Percentiles rank a stretch among this genome's conserved stretches.
Evolutionary conservation across 2,797 vertebrate species (phyloP).

Genomic region (Liparis tanakae): DNA sequence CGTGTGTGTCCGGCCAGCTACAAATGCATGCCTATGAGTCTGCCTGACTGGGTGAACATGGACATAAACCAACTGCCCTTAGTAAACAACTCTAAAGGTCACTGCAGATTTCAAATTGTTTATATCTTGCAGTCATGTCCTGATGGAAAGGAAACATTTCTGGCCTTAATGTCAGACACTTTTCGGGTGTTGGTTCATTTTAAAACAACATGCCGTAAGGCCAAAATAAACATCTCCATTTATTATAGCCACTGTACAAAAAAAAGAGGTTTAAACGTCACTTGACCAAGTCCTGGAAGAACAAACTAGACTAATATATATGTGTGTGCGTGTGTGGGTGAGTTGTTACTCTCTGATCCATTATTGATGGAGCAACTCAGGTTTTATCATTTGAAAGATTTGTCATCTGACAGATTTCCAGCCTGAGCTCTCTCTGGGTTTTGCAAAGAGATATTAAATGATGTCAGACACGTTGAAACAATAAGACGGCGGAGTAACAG

Average conservation of each 20-base stretch:
- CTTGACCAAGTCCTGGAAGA: constrained; percentile 29
- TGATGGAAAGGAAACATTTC: constrained; percentile 64
- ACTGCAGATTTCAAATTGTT: constrained; percentile 63
- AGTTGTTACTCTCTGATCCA: not conserved
- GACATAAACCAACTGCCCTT: constrained; percentile 70
- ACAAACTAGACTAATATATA: constrained; percentile 14
- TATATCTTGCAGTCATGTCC: constrained; percentile 60
- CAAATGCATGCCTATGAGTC: constrained; percentile 59
- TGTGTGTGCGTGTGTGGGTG: not conserved
- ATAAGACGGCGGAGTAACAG: constrained; percentile 6
- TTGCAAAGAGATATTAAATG: not conserved
- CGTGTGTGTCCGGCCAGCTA: constrained; percentile 26
- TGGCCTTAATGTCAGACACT: constrained; percentile 70
- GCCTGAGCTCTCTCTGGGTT: not conserved
- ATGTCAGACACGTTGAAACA: constrained; percentile 9
- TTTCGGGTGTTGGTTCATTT: constrained; percentile 52
- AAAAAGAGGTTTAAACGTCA: not conserved
- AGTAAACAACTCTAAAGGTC: constrained; percentile 76
- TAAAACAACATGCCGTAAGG: constrained; percentile 41
- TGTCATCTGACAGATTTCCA: constrained; percentile 18
- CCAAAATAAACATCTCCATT: constrained; percentile 24
- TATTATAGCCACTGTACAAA: constrained; percentile 17
- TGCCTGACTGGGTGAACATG: constrained; percentile 48
- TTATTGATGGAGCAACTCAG: constrained; percentile 39
- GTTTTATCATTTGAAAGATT: constrained; percentile 36